These are phyloP conservation scores for Drosophila watanabei DNA, from an alignment of 1,140 invertebrate genomes.

Conservation along the genomic window DNA sequence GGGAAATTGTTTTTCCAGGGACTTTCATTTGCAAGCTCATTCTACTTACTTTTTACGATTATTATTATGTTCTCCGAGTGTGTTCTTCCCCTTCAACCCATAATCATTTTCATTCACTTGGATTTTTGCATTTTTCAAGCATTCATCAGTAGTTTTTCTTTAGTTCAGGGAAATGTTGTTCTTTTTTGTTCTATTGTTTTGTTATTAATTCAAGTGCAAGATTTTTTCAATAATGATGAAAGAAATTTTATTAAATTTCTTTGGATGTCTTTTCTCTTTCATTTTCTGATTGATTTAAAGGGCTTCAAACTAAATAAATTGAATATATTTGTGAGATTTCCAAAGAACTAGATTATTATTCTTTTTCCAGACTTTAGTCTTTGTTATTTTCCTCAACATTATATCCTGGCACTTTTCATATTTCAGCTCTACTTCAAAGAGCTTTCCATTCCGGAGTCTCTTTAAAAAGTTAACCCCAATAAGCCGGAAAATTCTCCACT, in stretches of 20 bases:
- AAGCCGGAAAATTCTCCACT: conserved; percentile 18
- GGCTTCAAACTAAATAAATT: conserved; percentile 4
- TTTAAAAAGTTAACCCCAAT: conserved; percentile 32
- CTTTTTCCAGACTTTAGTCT: no score
- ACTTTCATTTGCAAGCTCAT: conserved; percentile 34
- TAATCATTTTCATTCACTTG: conserved; percentile 40
- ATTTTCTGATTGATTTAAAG: background rate
- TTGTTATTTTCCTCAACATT: background rate
- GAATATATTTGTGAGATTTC: background rate
- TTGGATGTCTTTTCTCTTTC: conserved; percentile 8
- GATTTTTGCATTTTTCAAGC: conserved; percentile 56
- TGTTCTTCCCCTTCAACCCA: conserved; percentile 12
- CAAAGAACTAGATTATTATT: background rate
- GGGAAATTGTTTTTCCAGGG: conserved; percentile 41
- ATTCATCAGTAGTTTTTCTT: conserved; percentile 37
- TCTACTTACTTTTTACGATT: conserved; percentile 69
- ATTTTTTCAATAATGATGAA: conserved; percentile 12
- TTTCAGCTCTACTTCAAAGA: background rate
- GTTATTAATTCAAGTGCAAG: conserved; percentile 24
- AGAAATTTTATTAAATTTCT: background rate
- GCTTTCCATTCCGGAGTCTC: background rate
- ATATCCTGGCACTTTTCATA: background rate
- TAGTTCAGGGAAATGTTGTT: conserved; percentile 20
- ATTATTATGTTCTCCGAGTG: conserved; percentile 65
- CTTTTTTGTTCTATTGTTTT: no score